phyloP scores from a whole-genome alignment of 35 echinoderm and acorn worm genomes.

The Anneissia japonica region DNA sequence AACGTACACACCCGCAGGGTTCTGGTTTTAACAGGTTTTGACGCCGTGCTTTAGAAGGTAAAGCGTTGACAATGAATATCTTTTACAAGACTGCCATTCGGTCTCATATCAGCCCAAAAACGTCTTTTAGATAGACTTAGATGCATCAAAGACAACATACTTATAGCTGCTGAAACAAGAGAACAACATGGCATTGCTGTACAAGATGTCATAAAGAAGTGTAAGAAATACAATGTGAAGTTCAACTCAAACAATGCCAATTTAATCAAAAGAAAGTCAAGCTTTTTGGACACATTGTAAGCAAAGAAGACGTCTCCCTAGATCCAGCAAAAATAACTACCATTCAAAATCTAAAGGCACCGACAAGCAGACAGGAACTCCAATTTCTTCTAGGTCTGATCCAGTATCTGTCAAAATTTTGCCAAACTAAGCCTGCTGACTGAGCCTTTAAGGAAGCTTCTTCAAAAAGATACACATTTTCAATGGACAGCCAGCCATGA shows the following conservation, averaged over 20 bases:
- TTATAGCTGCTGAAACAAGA: neutral
- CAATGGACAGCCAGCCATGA: constrained; percentile 3
- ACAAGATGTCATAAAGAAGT: neutral
- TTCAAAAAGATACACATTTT: neutral
- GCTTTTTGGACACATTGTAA: constrained; percentile 12
- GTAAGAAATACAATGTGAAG: constrained; percentile 16
- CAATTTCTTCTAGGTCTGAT: neutral
- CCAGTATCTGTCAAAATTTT: constrained; percentile 16
- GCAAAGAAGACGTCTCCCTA: neutral
- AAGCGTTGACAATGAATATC: too few relatives aligned
- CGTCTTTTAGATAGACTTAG: neutral
- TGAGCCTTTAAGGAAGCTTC: constrained; percentile 11
- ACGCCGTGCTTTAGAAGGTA: too few relatives aligned
- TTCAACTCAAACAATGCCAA: neutral
- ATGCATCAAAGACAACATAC: neutral
- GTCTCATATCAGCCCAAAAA: constrained; percentile 1
- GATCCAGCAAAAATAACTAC: constrained; percentile 29
- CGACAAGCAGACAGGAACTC: constrained; percentile 12
- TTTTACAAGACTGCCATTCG: constrained; percentile 17
- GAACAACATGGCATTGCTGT: neutral
- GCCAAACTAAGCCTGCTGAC: constrained; percentile 11
- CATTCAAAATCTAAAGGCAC: constrained; percentile 28
- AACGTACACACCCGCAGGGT: too few relatives aligned
- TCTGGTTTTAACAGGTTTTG: too few relatives aligned
- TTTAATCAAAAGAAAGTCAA: constrained; percentile 35